Percentiles rank a stretch among this genome's conserved stretches.
These are phyloP conservation scores for Coptotermes formosanus DNA, from an alignment of 1,140 invertebrate genomes.

Conservation along the genomic window DNA sequence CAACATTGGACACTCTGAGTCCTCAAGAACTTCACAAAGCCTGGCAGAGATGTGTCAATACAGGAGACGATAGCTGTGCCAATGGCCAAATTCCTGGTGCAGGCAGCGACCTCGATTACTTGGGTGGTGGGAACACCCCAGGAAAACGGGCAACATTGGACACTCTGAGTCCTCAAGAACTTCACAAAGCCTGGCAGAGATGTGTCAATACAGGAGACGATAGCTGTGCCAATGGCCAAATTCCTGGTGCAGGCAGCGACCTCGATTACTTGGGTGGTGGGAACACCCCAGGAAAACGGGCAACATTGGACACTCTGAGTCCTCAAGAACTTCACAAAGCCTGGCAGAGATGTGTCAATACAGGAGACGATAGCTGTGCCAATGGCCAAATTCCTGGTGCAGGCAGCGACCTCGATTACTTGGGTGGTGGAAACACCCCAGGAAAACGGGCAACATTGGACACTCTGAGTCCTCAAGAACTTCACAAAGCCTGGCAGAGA, in stretches of 20 bases:
- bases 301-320: neutral
- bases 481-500: neutral
- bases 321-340: neutral
- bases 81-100: neutral
- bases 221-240: neutral
- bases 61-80: neutral
- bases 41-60: neutral
- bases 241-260: neutral
- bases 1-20: too few species aligned
- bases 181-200: neutral
- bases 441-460: neutral
- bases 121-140: neutral
- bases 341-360: neutral
- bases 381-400: neutral
- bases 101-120: neutral
- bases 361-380: neutral
- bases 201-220: neutral
- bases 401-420: neutral
- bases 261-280: neutral
- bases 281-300: neutral
- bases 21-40: too few species aligned
- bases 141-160: neutral
- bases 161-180: neutral
- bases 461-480: neutral
- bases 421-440: neutral